Evolutionary conservation across 35 echinoderm and acorn worm species (phyloP), one percentile per base, ranked within the genome.

Genomic region (Acanthaster planci): DNA sequence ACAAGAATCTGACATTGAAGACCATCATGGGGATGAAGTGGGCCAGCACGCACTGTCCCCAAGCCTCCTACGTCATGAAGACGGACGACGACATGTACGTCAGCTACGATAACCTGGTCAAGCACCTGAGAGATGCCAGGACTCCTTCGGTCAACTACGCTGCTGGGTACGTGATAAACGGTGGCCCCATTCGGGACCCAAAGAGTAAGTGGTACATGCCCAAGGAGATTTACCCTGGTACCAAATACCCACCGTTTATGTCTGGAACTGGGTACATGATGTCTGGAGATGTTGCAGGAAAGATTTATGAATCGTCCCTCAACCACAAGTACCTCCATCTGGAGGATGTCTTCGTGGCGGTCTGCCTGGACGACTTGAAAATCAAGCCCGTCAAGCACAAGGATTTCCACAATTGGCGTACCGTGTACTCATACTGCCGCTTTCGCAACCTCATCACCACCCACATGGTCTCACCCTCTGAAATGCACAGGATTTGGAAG

Each of bases 121-220:
- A 82, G 1, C 85, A 90, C 36, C 80, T 97, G 0, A 34, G 17
- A 2, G 36, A 22, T 19, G 40, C 86, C n/a, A 44, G 17, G 19
- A 77, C 85, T 0, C 84, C 87, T 2, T 52, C 76, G 18, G 79
- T 47, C n/a, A 88, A 85, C 32, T 77, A 87, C 56, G 95, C 86
- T 53, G 84, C 76, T 32, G 95, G 95, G 7, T 93, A 87, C 82
- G 83, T 97, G 27, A 97, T 97, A 16, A 90, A 91, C 29, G 95
- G 95, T 0, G 40, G 55, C 14, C 96, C 96, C 2, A 99, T 99
- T 10, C 76, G 96, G 47, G 96, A 99, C 78, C 92, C 92, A 22
- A 99, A 99, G 75, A 99, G 96, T 35, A 99, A 99, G 51, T 99
- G 96, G 96, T 99, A 89, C 92, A 99, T 99, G 96, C 92, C 96